phyloP scores from a whole-genome alignment of 2,797 vertebrate genomes.

The Sandelia bainsii region DNA sequence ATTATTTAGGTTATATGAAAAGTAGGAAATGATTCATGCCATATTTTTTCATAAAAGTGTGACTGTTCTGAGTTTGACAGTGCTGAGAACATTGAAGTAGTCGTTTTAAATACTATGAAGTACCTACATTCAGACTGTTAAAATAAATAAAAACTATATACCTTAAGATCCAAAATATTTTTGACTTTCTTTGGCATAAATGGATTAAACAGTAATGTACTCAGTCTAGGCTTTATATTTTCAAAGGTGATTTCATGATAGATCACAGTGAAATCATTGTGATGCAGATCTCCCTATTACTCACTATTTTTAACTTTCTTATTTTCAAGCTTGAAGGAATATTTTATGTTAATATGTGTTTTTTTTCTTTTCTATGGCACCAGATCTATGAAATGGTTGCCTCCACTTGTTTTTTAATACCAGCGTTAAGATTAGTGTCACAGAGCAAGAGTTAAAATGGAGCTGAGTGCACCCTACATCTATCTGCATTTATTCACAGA shows the following conservation, averaged over 20 bases:
- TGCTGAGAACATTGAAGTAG: constrained; percentile 13
- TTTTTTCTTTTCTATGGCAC: constrained; percentile 32
- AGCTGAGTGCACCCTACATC: constrained; percentile 51
- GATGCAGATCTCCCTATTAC: constrained; percentile 28
- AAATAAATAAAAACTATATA: constrained; percentile 9
- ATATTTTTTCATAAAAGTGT: constrained; percentile 15
- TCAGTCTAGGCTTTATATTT: constrained; percentile 2
- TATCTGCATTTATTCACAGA: constrained; percentile 59
- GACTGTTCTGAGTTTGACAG: constrained; percentile 21
- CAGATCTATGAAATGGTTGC: constrained; percentile 27
- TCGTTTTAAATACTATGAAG: constrained; percentile 27
- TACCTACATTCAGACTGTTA: constrained; percentile 17
- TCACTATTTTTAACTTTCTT: constrained; percentile 49
- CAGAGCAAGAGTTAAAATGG: constrained; percentile 31
- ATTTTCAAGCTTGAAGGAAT: constrained; percentile 32
- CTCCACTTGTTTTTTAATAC: constrained; percentile 24
- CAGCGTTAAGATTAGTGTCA: constrained; percentile 12
- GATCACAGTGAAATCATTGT: constrained; percentile 43
- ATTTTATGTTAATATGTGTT: constrained; percentile 53
- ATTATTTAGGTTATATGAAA: constrained; percentile 30
- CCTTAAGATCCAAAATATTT: constrained; percentile 10
- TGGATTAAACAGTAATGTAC: constrained; percentile 20
- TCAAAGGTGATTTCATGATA: constrained; percentile 42
- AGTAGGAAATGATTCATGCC: constrained; percentile 25
- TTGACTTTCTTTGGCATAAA: constrained; percentile 37